Conservation (phyloP, 1,140 invertebrate species). For the Pteromalus puparum region DNA sequence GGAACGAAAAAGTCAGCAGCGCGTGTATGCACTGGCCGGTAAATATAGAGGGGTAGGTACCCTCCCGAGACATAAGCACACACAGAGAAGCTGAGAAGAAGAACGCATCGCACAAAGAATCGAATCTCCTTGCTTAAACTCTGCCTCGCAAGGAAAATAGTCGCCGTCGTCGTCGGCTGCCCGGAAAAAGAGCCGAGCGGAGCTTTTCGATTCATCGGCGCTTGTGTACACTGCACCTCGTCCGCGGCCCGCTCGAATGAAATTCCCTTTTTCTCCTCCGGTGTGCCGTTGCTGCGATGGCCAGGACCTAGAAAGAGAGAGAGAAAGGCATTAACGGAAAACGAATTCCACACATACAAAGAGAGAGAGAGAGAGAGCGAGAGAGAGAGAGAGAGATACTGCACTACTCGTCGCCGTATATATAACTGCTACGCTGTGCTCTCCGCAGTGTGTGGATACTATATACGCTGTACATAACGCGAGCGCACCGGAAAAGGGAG, state of each 20-base stretch:
- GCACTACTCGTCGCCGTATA: background rate
- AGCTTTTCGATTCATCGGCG: conserved; percentile 36
- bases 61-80: background rate
- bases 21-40: too few relatives aligned
- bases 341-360: conserved; percentile 29
- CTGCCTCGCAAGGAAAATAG: conserved; percentile 8
- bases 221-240: conserved; percentile 20
- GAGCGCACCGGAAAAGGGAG: background rate
- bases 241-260: conserved; percentile 7
- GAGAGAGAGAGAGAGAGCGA: too few relatives aligned
- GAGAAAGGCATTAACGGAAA: conserved; percentile 24
- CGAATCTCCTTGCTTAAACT: background rate
- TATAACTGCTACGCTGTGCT: background rate
- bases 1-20: too few relatives aligned
- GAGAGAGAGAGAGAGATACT: background rate
- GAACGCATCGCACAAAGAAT: background rate
- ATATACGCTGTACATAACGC: background rate
- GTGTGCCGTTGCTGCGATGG: background rate
- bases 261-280: conserved; percentile 9
- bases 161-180: background rate
- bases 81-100: background rate
- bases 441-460: background rate
- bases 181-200: background rate
- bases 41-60: background rate
- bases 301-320: background rate